Base-by-base conservation (phyloP, 2,797 vertebrate species). In the Pseudochromis fuscus region DNA sequence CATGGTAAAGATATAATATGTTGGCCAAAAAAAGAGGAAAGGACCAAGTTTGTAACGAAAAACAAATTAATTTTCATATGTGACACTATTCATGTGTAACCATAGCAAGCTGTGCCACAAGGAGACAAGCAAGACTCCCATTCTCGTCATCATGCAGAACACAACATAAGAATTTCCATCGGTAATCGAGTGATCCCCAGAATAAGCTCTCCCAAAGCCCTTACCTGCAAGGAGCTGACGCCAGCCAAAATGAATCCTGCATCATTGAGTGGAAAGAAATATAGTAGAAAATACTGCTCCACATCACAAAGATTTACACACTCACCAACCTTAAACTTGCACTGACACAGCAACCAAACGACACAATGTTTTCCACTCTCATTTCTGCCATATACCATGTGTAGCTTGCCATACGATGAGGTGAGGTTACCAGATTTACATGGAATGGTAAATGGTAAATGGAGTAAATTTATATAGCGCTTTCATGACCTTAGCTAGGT, bases 221-320 rank as follows among this genome's bases (percentile, higher is more conserved):
- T 13, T 69, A 82, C 60, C 46, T 57, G 66, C 67, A 58, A 79
- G n/a, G 31, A 63, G 33, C 72, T 75, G 61, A 77, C 5, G 38
- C 46, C 61, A 80, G 60, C 65, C 52, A 67, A 67, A 83, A 52
- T 25, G 7, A 63, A 67, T 33, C 0, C 30, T 46, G 45, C 50
- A 74, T 62, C 58, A 79, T 71, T 62, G 74, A 63, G 33, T 77
- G 30, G 46, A 78, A 73, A 62, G 10, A 63, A 76, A 69, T 58
- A 53, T 48, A 50, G 48, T 19, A 42, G 18, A 37, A 65, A 52
- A 50, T 52, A n/a, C 19, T 78, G 61, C 31, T 31, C 28, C 37
- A 50, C 48, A 57, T 73, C 40, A 71, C 48, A 19, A 59, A 56
- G 48, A 18, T 60, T 51, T 64, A 61, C 21, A 61, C 19, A 62